A percentile compares a stretch with the other conserved stretches of the same genome.
Conservation (phyloP, 2,113 vertebrate species). For the Accipiter virgatus region DNA sequence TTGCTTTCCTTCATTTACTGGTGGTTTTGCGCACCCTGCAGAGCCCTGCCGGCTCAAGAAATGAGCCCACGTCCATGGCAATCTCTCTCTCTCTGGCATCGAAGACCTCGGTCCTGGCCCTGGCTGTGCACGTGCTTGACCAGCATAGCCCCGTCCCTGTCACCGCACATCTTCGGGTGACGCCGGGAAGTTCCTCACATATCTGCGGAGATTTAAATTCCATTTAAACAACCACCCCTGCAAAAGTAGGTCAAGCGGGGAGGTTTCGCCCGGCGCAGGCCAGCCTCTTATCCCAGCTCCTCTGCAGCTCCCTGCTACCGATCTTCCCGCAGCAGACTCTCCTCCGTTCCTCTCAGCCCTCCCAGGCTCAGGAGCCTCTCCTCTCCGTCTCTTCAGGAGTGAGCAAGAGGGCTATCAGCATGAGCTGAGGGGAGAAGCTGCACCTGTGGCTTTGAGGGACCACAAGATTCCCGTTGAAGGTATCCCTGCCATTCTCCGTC, state of each 20-base stretch:
- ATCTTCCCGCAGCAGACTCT: not conserved
- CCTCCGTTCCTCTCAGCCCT: not conserved
- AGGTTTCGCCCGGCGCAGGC: not conserved
- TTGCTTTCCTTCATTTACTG: not conserved
- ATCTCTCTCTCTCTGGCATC: not conserved
- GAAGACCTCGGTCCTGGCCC: not conserved
- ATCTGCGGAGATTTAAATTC: constrained; percentile 36
- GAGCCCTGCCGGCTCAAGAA: not conserved
- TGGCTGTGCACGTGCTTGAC: accelerated
- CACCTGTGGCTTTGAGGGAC: not conserved
- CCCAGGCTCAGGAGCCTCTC: not conserved
- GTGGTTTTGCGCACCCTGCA: not conserved
- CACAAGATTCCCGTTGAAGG: not conserved
- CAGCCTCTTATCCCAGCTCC: not conserved
- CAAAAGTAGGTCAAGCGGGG: not conserved
- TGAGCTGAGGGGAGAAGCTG: not conserved
- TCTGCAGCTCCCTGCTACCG: not conserved
- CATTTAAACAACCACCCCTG: not conserved
- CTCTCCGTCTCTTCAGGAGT: not conserved
- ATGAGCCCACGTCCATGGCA: accelerated
- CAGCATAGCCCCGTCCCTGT: not conserved
- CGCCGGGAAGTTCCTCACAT: not conserved
- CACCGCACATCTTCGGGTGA: accelerated
- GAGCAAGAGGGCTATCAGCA: not conserved
- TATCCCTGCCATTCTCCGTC: not conserved